Percentiles rank a stretch among this genome's conserved stretches.
Evolutionary conservation across 92 coral and sea anemone species (phyloP).

Genomic region (Galaxea fascicularis): DNA sequence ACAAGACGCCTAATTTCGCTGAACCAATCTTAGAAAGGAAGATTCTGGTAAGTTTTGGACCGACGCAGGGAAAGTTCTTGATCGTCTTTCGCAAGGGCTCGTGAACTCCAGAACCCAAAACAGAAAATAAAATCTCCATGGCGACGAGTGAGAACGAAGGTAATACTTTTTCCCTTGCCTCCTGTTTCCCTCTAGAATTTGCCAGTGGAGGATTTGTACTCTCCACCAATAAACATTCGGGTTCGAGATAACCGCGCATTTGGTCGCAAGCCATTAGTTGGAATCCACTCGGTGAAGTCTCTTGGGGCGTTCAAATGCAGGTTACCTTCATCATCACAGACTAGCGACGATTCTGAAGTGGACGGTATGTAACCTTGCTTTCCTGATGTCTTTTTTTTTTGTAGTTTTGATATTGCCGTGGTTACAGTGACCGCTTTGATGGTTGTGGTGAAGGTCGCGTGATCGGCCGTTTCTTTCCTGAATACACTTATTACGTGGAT

Average conservation of each 20-base stretch:
- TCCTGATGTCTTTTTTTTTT: no score
- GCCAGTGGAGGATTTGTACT: slow-evolving; percentile 94
- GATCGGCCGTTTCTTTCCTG: no score
- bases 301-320: slow-evolving; percentile 77
- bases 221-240: slow-evolving; percentile 96
- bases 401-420: no score
- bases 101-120: background rate
- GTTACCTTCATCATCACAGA: slow-evolving; percentile 71
- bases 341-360: slow-evolving; percentile 40
- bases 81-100: background rate
- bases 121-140: background rate
- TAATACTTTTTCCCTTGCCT: background rate
- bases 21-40: slow-evolving; percentile 82
- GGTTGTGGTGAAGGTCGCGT: no score
- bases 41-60: slow-evolving; percentile 67
- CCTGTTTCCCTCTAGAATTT: slow-evolving; percentile 67
- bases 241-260: slow-evolving; percentile 95
- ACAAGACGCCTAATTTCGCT: slow-evolving; percentile 89
- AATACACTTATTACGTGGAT: no score
- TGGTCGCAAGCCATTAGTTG: slow-evolving; percentile 97
- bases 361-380: slow-evolving; percentile 47
- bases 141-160: background rate
- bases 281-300: slow-evolving; percentile 87
- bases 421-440: no score
- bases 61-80: background rate